A percentile compares a stretch with the other conserved stretches of the same genome.
These are phyloP conservation scores for Hemichromis elongatus DNA, from an alignment of 2,113 vertebrate species.

Conservation along the genomic window DNA sequence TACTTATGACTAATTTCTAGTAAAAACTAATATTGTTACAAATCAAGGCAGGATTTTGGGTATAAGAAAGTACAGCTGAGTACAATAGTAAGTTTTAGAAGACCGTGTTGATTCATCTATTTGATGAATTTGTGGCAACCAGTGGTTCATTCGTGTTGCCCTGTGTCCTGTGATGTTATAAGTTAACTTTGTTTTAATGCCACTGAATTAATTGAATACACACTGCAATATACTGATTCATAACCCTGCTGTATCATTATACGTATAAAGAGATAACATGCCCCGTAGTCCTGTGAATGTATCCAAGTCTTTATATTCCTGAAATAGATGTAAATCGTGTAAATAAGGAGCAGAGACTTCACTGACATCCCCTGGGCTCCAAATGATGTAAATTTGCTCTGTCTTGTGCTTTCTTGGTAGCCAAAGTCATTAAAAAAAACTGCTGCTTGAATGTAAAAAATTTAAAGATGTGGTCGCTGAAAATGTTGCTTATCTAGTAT, in stretches of 20 bases:
- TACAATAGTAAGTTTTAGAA: neutral
- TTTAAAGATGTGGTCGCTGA: neutral
- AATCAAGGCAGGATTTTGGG: neutral
- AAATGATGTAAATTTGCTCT: neutral
- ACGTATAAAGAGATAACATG: neutral
- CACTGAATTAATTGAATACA: neutral
- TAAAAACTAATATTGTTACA: neutral
- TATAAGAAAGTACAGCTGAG: neutral
- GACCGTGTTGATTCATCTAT: neutral
- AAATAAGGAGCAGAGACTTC: neutral
- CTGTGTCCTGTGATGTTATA: neutral
- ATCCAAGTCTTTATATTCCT: neutral
- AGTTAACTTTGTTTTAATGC: neutral
- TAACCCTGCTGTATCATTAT: neutral
- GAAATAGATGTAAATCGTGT: neutral
- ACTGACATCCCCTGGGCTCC: neutral
- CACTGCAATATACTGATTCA: neutral
- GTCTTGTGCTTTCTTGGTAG: neutral
- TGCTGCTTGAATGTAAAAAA: neutral
- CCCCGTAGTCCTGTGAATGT: neutral
- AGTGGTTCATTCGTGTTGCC: neutral
- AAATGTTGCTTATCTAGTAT: neutral
- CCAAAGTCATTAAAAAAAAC: neutral
- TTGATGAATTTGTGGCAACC: neutral
- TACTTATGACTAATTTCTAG: neutral